Evolutionary conservation across 2,888 invertebrate genomes (phyloP), one percentile per base, ranked within the genome.

Genomic region (Parnassius smintheus): DNA sequence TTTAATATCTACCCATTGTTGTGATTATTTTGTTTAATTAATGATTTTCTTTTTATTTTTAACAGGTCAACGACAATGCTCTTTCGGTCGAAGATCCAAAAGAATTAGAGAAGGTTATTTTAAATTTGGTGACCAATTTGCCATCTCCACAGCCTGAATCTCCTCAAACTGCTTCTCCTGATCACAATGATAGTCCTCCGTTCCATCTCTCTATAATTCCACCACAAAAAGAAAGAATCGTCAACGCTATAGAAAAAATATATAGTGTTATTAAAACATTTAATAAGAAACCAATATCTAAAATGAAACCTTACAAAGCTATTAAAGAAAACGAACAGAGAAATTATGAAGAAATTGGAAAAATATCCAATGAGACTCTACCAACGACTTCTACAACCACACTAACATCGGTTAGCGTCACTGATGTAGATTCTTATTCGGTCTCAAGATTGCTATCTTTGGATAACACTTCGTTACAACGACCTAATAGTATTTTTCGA

Each of bases 101-200:
- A 46, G 76, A 94, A 66, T 77, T 96, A 41, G 94, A 96, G 72
- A 93, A 93, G 71, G 96, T 95, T 0, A 94, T 96, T 56, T 88
- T 94, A 12, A 93, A 94, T 70, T 83, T 96, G 22, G 86, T 90
- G 1, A 85, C 81, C 0, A 78, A 86, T 57, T 67, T 90, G n/a
- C 88, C 88, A 0, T 78, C 83, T 0, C 77, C 81, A 0, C 59
- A 70, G 2, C 55, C 74, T 0, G 68, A 72, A 0, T 71, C 68
- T 2, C 41, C 56, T 2, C 51, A 48, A 35, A 22, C 45, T 0
- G 64, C 58, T 0, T 58, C 57, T 0, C 10, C 61, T 7, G 13
- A 44, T 3, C 44, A 50, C 4, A 46, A 50, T 46, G 59, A 62
- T n/a, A 8, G 22, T 13, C 54, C 60, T 7, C 22, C 59, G 7